phyloP scores from a whole-genome alignment of 2,888 invertebrate species.

The Philhelius pedissequus region DNA sequence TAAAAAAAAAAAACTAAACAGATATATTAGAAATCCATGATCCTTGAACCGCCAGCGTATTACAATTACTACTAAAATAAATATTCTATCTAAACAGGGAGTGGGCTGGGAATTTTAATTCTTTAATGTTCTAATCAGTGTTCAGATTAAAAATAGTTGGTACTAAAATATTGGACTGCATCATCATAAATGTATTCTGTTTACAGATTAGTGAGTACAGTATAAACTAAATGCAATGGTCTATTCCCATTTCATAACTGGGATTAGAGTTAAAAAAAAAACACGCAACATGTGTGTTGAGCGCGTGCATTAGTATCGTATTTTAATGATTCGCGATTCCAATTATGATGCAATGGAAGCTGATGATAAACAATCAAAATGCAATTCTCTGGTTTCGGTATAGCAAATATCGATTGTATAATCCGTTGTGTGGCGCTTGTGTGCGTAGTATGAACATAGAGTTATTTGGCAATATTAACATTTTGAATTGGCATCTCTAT shows the following conservation, averaged over 20 bases:
- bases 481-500: conserved; percentile 26
- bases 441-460: background rate
- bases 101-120: background rate
- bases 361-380: conserved; percentile 47
- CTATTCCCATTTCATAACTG: background rate
- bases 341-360: background rate
- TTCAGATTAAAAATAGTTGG: background rate
- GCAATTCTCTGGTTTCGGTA: conserved; percentile 31
- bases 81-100: too few species aligned
- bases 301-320: conserved; percentile 37
- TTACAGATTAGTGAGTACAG: conserved; percentile 21
- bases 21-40: too few species aligned
- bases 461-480: conserved; percentile 41
- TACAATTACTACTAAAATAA: too few species aligned
- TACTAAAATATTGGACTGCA: background rate
- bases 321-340: conserved; percentile 50
- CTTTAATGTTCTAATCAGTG: background rate
- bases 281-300: conserved; percentile 33
- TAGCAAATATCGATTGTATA: conserved; percentile 54
- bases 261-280: background rate
- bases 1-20: too few species aligned
- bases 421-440: conserved; percentile 1
- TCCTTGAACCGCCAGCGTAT: too few species aligned
- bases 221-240: background rate
- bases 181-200: conserved; percentile 10